Conservation (phyloP, 30 jellyfish, hydroid and myxozoan species). For the Aurelia aurita region DNA sequence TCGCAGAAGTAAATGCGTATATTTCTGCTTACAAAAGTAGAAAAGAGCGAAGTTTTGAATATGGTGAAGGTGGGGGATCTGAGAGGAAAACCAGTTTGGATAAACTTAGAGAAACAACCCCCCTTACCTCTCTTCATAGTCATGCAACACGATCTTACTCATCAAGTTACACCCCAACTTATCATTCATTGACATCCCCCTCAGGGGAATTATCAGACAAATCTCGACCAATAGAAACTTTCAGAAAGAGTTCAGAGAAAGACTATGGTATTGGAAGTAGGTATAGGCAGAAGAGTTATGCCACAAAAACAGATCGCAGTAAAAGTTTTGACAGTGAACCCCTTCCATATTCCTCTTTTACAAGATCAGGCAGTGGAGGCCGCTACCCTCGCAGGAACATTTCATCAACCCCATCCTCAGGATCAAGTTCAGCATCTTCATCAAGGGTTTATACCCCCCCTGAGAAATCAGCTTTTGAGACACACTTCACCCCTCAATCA, state of each 20-base stretch:
- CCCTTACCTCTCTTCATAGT: constrained; percentile 5
- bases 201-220: constrained; percentile 1
- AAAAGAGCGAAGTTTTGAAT: constrained; percentile 67
- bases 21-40: constrained; percentile 69
- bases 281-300: constrained; percentile 14
- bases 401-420: constrained; percentile 14
- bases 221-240: neutral
- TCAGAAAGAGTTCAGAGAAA: constrained; percentile 3
- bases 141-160: constrained; percentile 44
- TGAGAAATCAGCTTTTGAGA: constrained; percentile 32
- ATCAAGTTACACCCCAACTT: constrained; percentile 29
- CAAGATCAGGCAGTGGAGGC: constrained; percentile 67
- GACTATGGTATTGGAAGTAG: constrained; percentile 25
- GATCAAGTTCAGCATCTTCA: constrained; percentile 54
- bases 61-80: constrained; percentile 45
- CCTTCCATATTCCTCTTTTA: constrained; percentile 19
- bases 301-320: constrained; percentile 43
- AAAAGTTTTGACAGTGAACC: constrained; percentile 62
- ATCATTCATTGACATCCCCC: neutral
- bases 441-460: constrained; percentile 32
- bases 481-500: neutral
- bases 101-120: constrained; percentile 1
- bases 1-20: constrained; percentile 70
- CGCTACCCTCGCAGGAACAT: constrained; percentile 40
- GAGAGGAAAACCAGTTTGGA: constrained; percentile 65